Evolutionary conservation across 2,113 vertebrate species (phyloP), one percentile per base, ranked within the genome.

Genomic region (Oceanites oceanicus): DNA sequence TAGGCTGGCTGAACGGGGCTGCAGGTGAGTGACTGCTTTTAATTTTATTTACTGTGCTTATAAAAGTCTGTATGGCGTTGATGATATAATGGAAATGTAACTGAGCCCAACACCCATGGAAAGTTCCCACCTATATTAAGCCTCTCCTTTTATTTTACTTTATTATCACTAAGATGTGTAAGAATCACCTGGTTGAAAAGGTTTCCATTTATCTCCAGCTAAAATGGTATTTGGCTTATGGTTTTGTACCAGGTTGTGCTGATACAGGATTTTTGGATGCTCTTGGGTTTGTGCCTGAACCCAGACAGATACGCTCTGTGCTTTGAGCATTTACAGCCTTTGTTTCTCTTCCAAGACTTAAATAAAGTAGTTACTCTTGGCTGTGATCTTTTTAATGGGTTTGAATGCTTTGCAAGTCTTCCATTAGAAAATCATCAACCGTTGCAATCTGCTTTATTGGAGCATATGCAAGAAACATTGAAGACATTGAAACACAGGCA

Each of bases 1-100:
- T 6, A 25, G 91, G 61, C 49, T 49, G 72, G 7, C n/a, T 29
- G n/a, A 29, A 6, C 16, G 0, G 14, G 61, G 59, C 85, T 66
- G 77, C 63, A 81, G 97, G 97, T 98, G 88, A 97, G 97, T 95
- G 65, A 12, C 15, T n/a, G 82, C 12, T 0, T 75, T 91, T 49
- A 29, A 9, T 67, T 45, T 12, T 11, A 15, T 61, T 82, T 71
- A 8, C 17, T 40, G 18, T 8, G 68, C 72, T 59, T 16, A 7
- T 5, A 20, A 32, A 34, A 42, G 20, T 16, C 55, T 19, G 40
- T 50, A 9, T 0, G 1, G 23, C 34, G 1, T 1, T 16, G 22
- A 23, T 4, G 58, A 29, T 5, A 29, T 1, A 9, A 36, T 1
- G 52, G 68, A 47, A 90, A 73, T 0, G 6, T 42, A 59, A 30